These are phyloP conservation scores for Chascanopsetta lugubris DNA, from an alignment of 2,113 vertebrate genomes.

Conservation along the genomic window DNA sequence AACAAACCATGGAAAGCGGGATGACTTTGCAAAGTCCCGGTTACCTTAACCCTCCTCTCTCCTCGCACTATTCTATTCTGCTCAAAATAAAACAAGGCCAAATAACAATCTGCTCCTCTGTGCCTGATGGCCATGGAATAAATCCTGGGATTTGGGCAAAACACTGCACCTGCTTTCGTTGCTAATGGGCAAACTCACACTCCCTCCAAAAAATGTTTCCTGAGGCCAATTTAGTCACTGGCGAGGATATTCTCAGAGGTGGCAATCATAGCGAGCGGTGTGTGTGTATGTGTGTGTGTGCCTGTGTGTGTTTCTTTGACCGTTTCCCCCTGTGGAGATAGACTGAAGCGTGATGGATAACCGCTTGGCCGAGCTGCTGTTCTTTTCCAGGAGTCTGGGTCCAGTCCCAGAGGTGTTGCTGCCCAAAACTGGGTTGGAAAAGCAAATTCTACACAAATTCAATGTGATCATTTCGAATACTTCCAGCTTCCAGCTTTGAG, in stretches of 20 bases:
- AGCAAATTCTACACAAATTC: conserved; percentile 59
- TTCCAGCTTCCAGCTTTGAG: conserved; percentile 16
- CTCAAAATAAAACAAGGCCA: conserved; percentile 55
- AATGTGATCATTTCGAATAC: conserved; percentile 35
- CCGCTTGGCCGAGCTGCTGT: conserved; percentile 61
- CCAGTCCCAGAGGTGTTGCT: conserved; percentile 41
- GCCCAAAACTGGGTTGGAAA: conserved; percentile 51
- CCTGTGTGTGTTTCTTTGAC: conserved; percentile 55
- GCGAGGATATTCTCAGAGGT: conserved; percentile 67
- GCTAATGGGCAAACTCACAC: conserved; percentile 59
- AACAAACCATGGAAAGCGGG: conserved; percentile 46
- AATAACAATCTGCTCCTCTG: conserved; percentile 57
- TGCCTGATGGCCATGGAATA: conserved; percentile 61
- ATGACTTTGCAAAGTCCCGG: conserved; percentile 62
- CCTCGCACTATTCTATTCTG: conserved; percentile 21
- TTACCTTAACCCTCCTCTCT: conserved; percentile 28
- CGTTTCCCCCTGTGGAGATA: conserved; percentile 54
- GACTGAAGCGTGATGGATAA: conserved; percentile 75
- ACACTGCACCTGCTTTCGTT: conserved; percentile 70
- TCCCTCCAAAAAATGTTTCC: conserved; percentile 59
- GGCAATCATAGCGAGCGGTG: conserved; percentile 56
- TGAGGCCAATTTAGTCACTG: conserved; percentile 72
- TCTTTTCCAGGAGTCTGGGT: conserved; percentile 56
- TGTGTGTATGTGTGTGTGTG: conserved; percentile 30
- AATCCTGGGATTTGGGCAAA: conserved; percentile 66